Conservation (phyloP, 2,113 vertebrate genomes). For the Manacus vitellinus region DNA sequence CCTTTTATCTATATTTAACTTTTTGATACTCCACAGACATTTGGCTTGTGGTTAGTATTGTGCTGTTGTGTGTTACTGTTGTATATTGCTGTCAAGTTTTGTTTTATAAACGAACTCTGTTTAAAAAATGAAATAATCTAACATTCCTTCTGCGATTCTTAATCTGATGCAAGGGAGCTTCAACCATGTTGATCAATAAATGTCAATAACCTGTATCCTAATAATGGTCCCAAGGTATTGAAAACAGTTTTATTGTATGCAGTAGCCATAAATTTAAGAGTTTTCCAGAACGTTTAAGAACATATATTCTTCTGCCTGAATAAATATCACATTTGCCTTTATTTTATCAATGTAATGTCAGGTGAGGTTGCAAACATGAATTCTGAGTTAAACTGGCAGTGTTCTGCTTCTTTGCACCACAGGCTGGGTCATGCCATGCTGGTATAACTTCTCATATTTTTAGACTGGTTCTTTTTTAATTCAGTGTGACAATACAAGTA, state of each 20-base stretch:
- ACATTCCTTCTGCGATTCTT: background rate
- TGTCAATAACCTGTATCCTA: background rate
- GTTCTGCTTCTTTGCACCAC: background rate
- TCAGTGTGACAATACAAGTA: constrained; percentile 13
- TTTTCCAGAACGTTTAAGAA: background rate
- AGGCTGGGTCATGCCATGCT: background rate
- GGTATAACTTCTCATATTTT: background rate
- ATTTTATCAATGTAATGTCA: background rate
- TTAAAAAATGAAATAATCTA: background rate
- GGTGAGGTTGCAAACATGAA: background rate
- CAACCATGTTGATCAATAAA: background rate
- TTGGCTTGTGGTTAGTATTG: background rate
- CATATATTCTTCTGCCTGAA: background rate
- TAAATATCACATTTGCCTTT: background rate
- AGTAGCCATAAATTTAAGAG: background rate
- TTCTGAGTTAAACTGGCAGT: background rate
- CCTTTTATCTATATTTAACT: background rate
- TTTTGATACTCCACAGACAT: background rate
- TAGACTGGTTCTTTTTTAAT: constrained; percentile 31
- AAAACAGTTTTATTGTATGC: background rate
- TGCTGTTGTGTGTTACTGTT: background rate
- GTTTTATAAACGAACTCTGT: background rate
- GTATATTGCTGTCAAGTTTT: background rate
- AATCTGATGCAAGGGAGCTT: background rate
- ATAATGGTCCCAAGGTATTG: background rate